Base-by-base conservation (phyloP, 1,140 invertebrate genomes). In the Nymphalis io region DNA sequence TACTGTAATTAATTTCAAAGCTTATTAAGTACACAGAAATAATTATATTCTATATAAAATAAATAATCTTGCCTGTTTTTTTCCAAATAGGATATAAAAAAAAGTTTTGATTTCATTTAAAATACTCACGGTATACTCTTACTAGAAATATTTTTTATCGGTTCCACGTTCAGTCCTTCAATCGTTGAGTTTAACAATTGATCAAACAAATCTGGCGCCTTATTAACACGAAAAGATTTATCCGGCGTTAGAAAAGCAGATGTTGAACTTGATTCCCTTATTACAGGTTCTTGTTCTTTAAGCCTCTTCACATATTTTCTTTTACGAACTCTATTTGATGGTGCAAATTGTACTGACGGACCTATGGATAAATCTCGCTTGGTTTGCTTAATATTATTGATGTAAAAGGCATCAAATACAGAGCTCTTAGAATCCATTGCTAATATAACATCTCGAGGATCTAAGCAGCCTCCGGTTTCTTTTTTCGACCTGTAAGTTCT, bases 401-500 rank as follows among this genome's bases (percentile, higher is more conserved):
- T 91, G 53, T 87, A 91, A 83, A 83, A 91, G 11, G 88, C 88
- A 66, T 90, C 88, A 55, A 90, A 90, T 61, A 77, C 72, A 6
- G 88, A 87, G 68, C 76, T 79, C 72, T 87, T 88, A 13, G 81
- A 74, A 48, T 90, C 85, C 10, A 86, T 70, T 40, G 72, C 77
- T 69, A 81, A 66, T 10, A 85, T 72, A 46, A 87, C 71, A 77
- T 85, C 82, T 75, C 78, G 80, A 13, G 78, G 83, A 61, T 90
- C 85, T 44, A 91, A 23, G 44, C 73, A 81, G 48, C 79, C 81
- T 6, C 73, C 79, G 8, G 74, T 77, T 60, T 89, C 87, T 74
- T 88, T 90, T 73, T 91, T 91, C 62, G 89, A 89, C 76, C 72
- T 86, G 69, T 91, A 91, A 2, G 89, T 91, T 55, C 85, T 79